A percentile compares a stretch with the other conserved stretches of the same genome.
Conservation (phyloP, 2,888 invertebrate species). For the Tachina fera region DNA sequence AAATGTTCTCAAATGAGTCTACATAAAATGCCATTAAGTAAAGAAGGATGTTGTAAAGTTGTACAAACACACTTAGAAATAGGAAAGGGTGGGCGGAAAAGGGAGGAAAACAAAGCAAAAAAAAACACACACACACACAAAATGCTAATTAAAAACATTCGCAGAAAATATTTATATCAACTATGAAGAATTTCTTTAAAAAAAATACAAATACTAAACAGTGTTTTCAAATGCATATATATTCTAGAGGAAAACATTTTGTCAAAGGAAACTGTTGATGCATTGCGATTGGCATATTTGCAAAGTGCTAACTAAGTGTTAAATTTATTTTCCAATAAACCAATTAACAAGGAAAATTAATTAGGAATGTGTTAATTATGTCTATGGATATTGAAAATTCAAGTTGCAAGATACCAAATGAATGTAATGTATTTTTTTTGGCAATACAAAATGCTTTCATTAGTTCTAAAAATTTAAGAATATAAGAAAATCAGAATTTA, state of each 20-base stretch:
- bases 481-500: no score
- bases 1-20: constrained; percentile 47
- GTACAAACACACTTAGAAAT: neutral
- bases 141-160: constrained; percentile 59
- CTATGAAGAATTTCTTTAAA: constrained; percentile 23
- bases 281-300: neutral
- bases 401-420: no score
- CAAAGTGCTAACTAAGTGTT: neutral
- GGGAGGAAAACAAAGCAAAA: neutral
- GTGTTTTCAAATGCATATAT: constrained; percentile 9
- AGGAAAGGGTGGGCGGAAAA: neutral
- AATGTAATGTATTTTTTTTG: no score
- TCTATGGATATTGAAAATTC: no score
- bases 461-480: no score
- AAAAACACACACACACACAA: neutral
- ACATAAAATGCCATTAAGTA: constrained; percentile 39
- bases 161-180: constrained; percentile 50
- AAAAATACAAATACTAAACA: constrained; percentile 29
- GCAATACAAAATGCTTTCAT: no score
- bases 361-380: no score
- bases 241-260: neutral
- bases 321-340: neutral
- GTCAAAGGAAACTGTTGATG: neutral
- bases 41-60: constrained; percentile 32
- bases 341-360: neutral